A percentile compares a stretch with the other conserved stretches of the same genome.
These are phyloP conservation scores for Podocnemis expansa DNA, from an alignment of 2,113 vertebrate species.

Conservation along the genomic window DNA sequence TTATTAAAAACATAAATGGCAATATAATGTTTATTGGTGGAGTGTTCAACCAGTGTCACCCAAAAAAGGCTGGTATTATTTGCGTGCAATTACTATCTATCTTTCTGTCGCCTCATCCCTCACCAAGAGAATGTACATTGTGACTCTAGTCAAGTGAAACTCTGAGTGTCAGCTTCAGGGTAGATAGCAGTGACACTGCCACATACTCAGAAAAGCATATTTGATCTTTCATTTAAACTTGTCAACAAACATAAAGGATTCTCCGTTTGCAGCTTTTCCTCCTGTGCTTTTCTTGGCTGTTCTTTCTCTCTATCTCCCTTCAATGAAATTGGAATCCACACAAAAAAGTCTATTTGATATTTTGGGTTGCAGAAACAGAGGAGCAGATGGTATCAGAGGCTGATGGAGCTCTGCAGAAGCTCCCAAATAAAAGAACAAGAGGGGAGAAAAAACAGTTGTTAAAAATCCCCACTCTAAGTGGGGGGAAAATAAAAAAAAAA, in stretches of 20 bases:
- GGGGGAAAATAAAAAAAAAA: too few relatives aligned
- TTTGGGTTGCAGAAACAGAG: conserved; percentile 34
- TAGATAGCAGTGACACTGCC: not conserved
- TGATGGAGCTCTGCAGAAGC: conserved; percentile 14
- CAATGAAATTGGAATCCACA: conserved; percentile 21
- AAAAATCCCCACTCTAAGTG: not conserved
- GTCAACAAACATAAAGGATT: conserved; percentile 39
- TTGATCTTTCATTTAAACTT: conserved; percentile 51
- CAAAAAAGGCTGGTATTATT: not conserved
- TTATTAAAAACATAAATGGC: conserved; percentile 28
- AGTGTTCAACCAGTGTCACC: not conserved
- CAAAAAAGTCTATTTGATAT: not conserved
- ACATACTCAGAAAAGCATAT: not conserved
- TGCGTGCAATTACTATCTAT: not conserved
- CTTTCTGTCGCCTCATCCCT: not conserved
- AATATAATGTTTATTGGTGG: not conserved
- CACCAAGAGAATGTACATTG: not conserved
- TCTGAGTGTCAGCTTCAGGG: not conserved
- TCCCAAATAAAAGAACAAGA: not conserved
- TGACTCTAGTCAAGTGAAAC: conserved; percentile 17
- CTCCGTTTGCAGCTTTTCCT: not conserved
- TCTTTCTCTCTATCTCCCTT: conserved; percentile 12
- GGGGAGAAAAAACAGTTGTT: not conserved
- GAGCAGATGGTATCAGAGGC: conserved; percentile 43
- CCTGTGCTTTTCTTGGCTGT: not conserved